A percentile compares a stretch with the other conserved stretches of the same genome.
Evolutionary conservation across 2,888 invertebrate species (phyloP).

Genomic region (Cantharis flavilabris): DNA sequence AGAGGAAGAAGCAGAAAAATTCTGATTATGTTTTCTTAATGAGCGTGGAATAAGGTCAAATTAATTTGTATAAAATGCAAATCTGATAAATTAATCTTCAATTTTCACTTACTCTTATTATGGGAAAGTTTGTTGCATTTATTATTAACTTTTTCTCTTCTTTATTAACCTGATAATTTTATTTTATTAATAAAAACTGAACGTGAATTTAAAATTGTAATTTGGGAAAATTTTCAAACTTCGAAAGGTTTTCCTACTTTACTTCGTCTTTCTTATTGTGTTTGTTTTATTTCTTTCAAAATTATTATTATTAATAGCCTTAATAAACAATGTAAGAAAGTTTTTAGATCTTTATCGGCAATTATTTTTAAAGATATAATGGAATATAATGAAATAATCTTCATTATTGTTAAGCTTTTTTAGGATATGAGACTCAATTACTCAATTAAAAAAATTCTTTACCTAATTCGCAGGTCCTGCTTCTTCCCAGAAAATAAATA

Average conservation of each 20-base stretch:
- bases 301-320: not conserved
- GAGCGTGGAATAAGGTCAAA: constrained; percentile 4
- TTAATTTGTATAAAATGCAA: constrained; percentile 6
- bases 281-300: not conserved
- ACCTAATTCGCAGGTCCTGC: too few species aligned
- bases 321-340: not conserved
- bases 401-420: not conserved
- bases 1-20: not conserved
- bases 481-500: too few species aligned
- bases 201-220: not conserved
- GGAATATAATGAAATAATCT: not conserved
- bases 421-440: not conserved
- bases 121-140: not conserved
- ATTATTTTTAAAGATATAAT: not conserved
- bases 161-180: not conserved
- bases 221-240: not conserved
- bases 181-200: not conserved
- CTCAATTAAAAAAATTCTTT: too few species aligned
- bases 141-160: not conserved
- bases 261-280: not conserved
- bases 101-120: constrained; percentile 4
- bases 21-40: constrained; percentile 6
- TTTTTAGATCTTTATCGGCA: not conserved
- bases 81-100: not conserved
- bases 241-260: not conserved